These are phyloP conservation scores for Drepana arcuata DNA, from an alignment of 1,140 invertebrate genomes.

Conservation along the genomic window DNA sequence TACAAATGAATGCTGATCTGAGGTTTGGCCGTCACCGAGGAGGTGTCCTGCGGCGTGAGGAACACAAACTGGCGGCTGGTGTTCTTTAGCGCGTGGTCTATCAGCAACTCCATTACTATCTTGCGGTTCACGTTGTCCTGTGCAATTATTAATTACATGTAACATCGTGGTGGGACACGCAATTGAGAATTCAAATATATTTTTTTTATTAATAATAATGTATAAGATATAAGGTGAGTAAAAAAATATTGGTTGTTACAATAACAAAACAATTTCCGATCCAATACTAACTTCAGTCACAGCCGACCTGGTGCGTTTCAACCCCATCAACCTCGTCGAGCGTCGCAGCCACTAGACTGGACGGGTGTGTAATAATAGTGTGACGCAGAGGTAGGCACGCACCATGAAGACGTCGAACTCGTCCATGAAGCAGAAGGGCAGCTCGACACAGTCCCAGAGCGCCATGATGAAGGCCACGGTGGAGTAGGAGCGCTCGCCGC, in stretches of 20 bases:
- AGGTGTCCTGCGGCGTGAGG: slow-evolving; percentile 83
- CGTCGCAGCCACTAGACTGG: too few species aligned
- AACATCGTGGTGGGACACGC: too few species aligned
- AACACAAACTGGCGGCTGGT: slow-evolving; percentile 81
- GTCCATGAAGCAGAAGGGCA: slow-evolving; percentile 96
- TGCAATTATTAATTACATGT: too few species aligned
- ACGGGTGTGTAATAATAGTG: not conserved
- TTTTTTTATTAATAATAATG: too few species aligned
- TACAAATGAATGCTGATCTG: slow-evolving; percentile 74
- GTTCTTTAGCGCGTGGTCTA: slow-evolving; percentile 76
- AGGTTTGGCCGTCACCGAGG: slow-evolving; percentile 63
- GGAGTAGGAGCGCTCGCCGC: slow-evolving; percentile 95
- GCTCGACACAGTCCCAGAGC: slow-evolving; percentile 91
- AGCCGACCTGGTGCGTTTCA: too few species aligned
- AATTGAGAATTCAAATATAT: too few species aligned
- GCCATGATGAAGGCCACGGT: slow-evolving; percentile 95
- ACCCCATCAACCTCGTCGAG: too few species aligned
- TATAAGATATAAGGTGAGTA: too few species aligned
- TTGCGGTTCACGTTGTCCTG: slow-evolving; percentile 83
- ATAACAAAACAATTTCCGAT: too few species aligned
- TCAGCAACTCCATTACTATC: slow-evolving; percentile 78
- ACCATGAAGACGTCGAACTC: slow-evolving; percentile 99
- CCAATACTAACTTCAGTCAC: too few species aligned
- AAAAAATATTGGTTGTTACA: too few species aligned
- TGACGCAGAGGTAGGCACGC: slow-evolving; percentile 11